Base-by-base conservation (phyloP, 2,113 vertebrate genomes). In the Leptocoma aspasia region DNA sequence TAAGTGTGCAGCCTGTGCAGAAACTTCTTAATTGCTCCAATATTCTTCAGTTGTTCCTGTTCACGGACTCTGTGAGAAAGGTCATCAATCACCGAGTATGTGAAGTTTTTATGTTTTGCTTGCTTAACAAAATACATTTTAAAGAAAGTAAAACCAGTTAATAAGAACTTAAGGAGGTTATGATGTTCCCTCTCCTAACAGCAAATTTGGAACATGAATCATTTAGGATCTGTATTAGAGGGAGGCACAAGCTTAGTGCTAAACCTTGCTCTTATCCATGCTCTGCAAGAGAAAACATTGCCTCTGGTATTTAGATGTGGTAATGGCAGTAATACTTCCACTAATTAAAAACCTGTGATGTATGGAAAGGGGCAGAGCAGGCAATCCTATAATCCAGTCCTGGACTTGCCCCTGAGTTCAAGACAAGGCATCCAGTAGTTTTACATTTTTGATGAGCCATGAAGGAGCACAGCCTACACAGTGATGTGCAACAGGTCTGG, bases 1-100 rank as follows among this genome's bases (percentile, higher is more conserved):
- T 94, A 92, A 97, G 96, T 82, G 89, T 93, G 76, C 90, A 81
- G 95, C 83, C 93, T 89, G 73, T 50, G 88, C 90, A 79, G 86
- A 89, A 95, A 86, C 90, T 84, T 94, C 95, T 96, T 98, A 98
- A 98, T 97, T 98, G 97, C 95, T 87, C 89, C 94, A 83, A 83
- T 95, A 94, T 95, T 93, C 95, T 93, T 91, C 96, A 60, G 61
- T 86, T 93, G 96, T 94, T 98, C 89, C 92, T 70, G 73, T 90
- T 97, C 96, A 91, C 77, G 31, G 89, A 54, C 73, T 77, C 96
- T 52, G 82, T 53, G 66, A 83, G 95, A 96, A 98, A 98, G 98
- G 97, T 97, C 96, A 97, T 98, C 98, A 97, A 89, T 98, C 98
- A 97, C 9, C 0, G 53, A 56, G 19, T 15, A 45, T 28, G 71